phyloP scores from a whole-genome alignment of 2,888 invertebrate species.

The Xiphydria camelus region DNA sequence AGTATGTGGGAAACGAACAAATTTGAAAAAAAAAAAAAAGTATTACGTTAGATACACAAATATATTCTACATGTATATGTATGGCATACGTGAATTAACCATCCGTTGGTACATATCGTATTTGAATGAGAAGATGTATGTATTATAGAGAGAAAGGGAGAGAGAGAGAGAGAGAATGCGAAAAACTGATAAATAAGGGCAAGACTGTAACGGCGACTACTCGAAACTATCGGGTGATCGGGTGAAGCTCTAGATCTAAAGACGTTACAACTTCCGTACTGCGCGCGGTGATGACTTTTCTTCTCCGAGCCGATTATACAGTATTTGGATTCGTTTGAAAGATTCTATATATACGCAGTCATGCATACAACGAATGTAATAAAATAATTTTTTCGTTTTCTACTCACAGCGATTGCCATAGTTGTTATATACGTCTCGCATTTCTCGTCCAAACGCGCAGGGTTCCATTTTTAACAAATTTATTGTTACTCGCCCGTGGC shows the following conservation, averaged over 20 bases:
- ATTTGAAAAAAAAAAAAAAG: constrained; percentile 17
- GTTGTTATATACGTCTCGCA: background rate
- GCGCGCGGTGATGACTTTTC: no score
- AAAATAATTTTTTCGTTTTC: constrained; percentile 25
- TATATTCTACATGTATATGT: constrained; percentile 12
- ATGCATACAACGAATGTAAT: constrained; percentile 29
- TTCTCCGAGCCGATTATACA: no score
- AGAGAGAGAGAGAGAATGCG: no score
- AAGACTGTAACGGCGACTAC: no score
- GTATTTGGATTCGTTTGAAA: no score
- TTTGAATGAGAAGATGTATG: constrained; percentile 11
- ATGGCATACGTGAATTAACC: constrained; percentile 21
- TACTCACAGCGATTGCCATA: constrained; percentile 2
- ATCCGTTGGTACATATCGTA: constrained; percentile 43
- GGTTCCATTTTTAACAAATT: no score
- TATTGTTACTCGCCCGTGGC: no score
- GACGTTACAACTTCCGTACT: no score
- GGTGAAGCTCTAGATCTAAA: no score
- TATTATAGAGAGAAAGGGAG: no score
- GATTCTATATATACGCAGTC: constrained; percentile 3
- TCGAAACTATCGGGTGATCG: no score
- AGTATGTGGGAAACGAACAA: constrained; percentile 13
- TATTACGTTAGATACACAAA: constrained; percentile 16
- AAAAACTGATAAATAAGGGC: no score
- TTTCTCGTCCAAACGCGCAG: background rate